Conservation (phyloP, 2,113 vertebrate genomes). For the Colaptes auratus region DNA sequence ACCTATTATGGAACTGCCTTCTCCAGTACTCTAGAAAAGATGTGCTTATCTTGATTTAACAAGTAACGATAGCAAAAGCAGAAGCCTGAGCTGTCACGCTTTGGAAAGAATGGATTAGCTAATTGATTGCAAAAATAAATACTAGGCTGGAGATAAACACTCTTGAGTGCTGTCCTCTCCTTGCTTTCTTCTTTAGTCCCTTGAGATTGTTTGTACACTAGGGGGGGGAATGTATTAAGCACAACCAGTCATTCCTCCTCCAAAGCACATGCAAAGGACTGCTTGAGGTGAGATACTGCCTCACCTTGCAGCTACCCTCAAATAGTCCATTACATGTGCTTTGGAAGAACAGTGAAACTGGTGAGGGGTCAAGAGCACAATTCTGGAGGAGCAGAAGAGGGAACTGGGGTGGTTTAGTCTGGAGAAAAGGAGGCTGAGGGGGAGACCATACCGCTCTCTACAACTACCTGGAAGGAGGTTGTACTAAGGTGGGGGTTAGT, state of each 20-base stretch:
- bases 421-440: not conserved
- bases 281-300: not conserved
- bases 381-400: not conserved
- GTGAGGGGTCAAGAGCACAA: not conserved
- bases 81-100: constrained; percentile 18
- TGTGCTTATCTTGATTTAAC: constrained; percentile 59
- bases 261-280: not conserved
- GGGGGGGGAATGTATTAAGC: accelerated
- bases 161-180: not conserved
- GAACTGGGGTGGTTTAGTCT: not conserved
- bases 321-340: not conserved
- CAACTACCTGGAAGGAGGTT: not conserved
- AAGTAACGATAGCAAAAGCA: constrained; percentile 32
- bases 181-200: not conserved
- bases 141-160: not conserved
- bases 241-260: not conserved
- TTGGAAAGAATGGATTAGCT: constrained; percentile 17
- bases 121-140: constrained; percentile 41
- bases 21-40: constrained; percentile 37
- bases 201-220: not conserved
- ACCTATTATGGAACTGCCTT: constrained; percentile 1
- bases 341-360: not conserved
- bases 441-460: not conserved
- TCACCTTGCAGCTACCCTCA: not conserved
- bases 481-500: not conserved